phyloP scores from a whole-genome alignment of 2,113 vertebrate species.

The Tricholaema leucomelas region DNA sequence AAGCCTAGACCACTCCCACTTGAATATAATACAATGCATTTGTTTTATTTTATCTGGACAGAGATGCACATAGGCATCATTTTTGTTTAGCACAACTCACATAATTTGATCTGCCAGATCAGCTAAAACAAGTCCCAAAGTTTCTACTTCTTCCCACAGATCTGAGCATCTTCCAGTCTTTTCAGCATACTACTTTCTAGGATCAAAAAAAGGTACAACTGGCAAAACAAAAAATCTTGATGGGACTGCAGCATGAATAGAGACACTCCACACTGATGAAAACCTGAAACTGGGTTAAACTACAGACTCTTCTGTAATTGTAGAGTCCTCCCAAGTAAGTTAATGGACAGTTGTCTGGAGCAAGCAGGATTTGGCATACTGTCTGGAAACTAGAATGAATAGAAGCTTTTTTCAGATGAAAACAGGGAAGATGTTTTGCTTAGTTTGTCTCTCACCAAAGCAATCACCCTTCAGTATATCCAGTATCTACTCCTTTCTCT shows the following conservation, averaged over 20 bases:
- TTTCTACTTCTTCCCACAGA: not conserved
- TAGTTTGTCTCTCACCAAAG: not conserved
- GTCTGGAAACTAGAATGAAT: conserved; percentile 18
- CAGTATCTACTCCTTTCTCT: not conserved
- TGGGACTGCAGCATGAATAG: not conserved
- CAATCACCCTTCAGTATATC: not conserved
- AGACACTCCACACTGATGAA: not conserved
- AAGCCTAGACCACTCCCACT: not conserved
- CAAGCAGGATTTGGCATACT: not conserved
- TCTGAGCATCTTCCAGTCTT: not conserved
- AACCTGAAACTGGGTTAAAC: not conserved
- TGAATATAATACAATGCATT: not conserved
- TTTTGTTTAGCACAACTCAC: not conserved
- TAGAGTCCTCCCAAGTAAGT: not conserved
- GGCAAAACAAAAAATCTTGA: not conserved
- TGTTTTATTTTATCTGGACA: not conserved
- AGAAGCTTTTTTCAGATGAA: conserved; percentile 4
- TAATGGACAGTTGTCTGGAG: not conserved
- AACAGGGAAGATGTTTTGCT: not conserved
- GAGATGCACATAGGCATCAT: not conserved
- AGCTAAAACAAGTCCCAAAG: not conserved
- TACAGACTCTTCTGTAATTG: not conserved
- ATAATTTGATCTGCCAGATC: not conserved
- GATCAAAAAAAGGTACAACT: not conserved
- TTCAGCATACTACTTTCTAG: not conserved